Percentiles rank a stretch among this genome's conserved stretches.
phyloP scores from a whole-genome alignment of 92 coral and sea anemone species.

The Epizoanthus rinbou region DNA sequence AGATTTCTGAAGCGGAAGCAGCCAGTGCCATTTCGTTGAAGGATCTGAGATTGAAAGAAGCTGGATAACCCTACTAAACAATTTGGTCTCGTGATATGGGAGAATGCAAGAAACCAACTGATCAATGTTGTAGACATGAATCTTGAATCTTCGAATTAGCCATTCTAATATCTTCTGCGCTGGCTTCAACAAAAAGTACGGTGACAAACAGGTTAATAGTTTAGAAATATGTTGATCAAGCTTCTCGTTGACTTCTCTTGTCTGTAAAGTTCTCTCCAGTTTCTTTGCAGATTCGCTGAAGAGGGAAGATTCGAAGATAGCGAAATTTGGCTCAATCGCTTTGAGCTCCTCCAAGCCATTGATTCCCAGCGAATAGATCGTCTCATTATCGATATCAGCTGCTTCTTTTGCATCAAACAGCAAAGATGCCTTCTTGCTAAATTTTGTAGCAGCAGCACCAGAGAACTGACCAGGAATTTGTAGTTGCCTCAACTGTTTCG shows the following conservation, averaged over 20 bases:
- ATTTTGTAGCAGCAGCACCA: slow-evolving; percentile 71
- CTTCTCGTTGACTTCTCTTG: slow-evolving; percentile 79
- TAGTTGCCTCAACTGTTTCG: slow-evolving; percentile 88
- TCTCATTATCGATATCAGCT: slow-evolving; percentile 93
- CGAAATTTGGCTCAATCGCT: slow-evolving; percentile 75
- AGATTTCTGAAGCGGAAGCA: slow-evolving; percentile 77
- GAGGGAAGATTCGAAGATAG: slow-evolving; percentile 64
- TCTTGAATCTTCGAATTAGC: slow-evolving; percentile 87
- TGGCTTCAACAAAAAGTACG: slow-evolving; percentile 91
- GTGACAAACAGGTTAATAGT: slow-evolving; percentile 80
- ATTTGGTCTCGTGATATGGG: slow-evolving; percentile 94
- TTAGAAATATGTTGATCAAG: slow-evolving; percentile 74
- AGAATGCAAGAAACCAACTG: slow-evolving; percentile 74
- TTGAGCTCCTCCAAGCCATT: slow-evolving; percentile 92
- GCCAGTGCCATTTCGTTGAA: slow-evolving; percentile 92
- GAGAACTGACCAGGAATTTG: slow-evolving; percentile 87
- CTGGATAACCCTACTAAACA: slow-evolving; percentile 90
- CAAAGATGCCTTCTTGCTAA: slow-evolving; percentile 77
- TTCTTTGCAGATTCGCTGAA: slow-evolving; percentile 84
- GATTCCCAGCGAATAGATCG: slow-evolving; percentile 86
- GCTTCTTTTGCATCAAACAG: slow-evolving; percentile 93
- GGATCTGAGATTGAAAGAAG: slow-evolving; percentile 69
- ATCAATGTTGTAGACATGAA: slow-evolving; percentile 82
- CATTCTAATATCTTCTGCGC: slow-evolving; percentile 95
- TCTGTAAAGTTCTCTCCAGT: slow-evolving; percentile 80